These are phyloP conservation scores for Lonchura striata DNA, from an alignment of 2,113 vertebrate species.

Conservation along the genomic window DNA sequence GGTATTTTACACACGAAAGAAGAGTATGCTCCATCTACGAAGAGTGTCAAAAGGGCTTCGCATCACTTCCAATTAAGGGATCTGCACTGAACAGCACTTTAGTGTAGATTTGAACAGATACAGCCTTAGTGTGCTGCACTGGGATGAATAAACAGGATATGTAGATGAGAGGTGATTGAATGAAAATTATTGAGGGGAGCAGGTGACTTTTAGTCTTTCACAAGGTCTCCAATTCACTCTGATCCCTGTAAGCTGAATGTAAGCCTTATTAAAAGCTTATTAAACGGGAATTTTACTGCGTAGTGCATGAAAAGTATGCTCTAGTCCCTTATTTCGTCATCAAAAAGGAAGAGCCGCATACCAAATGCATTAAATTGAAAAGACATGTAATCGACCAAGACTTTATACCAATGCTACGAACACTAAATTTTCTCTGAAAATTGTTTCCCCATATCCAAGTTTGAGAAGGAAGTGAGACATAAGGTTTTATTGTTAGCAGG, in stretches of 20 bases:
- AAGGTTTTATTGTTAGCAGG: background rate
- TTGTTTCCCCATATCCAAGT: background rate
- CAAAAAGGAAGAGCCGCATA: rapidly evolving
- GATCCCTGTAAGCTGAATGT: background rate
- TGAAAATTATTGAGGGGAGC: background rate
- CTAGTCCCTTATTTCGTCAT: background rate
- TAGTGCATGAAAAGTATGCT: background rate
- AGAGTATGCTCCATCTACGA: background rate
- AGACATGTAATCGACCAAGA: background rate
- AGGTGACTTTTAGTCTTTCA: background rate
- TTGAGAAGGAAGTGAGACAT: background rate
- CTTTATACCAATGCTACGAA: background rate
- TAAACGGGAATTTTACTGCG: background rate
- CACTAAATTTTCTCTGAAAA: background rate
- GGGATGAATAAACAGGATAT: background rate
- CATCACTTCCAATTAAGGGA: background rate
- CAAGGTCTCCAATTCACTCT: background rate
- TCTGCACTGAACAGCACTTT: background rate
- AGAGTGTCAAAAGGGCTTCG: background rate
- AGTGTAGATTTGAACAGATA: background rate
- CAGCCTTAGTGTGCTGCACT: background rate
- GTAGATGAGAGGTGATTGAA: background rate
- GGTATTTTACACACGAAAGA: background rate
- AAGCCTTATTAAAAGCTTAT: background rate
- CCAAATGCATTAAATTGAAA: background rate